phyloP scores from a whole-genome alignment of 2,888 invertebrate species.

The Bombylius major region DNA sequence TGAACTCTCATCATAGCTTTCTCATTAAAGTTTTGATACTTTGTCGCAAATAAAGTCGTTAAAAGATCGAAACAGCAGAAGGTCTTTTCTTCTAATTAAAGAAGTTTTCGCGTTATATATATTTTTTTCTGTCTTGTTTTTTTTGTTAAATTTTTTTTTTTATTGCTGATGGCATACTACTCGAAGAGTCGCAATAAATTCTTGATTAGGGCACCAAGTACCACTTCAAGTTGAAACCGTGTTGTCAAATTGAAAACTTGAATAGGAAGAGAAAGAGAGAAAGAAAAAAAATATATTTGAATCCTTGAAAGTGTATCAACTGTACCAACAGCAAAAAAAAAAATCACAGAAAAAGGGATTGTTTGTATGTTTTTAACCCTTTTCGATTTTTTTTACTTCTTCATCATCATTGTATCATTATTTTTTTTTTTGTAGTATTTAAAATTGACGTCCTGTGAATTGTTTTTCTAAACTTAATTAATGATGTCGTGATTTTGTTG shows the following conservation, averaged over 20 bases:
- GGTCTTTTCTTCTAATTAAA: constrained; percentile 4
- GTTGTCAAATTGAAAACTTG: constrained; percentile 4
- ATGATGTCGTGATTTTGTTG: neutral
- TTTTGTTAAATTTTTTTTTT: neutral
- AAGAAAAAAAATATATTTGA: neutral
- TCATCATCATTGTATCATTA: too few relatives aligned
- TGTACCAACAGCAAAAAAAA: neutral
- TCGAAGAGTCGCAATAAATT: constrained; percentile 8
- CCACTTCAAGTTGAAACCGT: constrained; percentile 3
- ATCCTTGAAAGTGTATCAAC: neutral
- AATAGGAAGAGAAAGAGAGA: neutral
- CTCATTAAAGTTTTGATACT: constrained; percentile 3
- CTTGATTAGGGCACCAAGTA: constrained; percentile 8
- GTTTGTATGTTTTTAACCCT: neutral
- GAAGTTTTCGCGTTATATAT: constrained; percentile 1
- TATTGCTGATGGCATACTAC: constrained; percentile 5
- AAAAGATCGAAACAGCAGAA: neutral
- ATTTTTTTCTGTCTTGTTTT: neutral
- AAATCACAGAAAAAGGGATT: too few relatives aligned
- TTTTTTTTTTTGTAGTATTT: neutral
- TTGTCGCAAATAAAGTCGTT: constrained; percentile 1
- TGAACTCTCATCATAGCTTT: neutral
- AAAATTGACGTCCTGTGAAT: neutral
- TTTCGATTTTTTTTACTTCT: neutral
- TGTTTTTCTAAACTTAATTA: neutral